Conservation (phyloP, 2,888 invertebrate species). For the Mystacides longicornis region DNA sequence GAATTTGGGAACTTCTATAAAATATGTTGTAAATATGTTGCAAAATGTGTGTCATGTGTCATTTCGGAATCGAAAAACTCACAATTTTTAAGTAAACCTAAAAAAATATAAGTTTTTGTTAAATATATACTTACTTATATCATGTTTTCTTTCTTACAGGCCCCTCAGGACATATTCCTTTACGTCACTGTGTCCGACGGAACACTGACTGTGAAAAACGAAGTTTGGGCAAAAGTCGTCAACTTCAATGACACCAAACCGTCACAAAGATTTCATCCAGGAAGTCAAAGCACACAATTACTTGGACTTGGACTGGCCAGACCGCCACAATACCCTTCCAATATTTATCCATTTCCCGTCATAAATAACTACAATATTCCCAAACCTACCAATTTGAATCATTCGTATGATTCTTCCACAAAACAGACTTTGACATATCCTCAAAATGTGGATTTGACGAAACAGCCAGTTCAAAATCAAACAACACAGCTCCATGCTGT, state of each 20-base stretch:
- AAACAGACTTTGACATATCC: constrained; percentile 24
- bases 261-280: constrained; percentile 2
- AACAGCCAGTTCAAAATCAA: constrained; percentile 30
- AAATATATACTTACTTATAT: not conserved
- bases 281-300: constrained; percentile 24
- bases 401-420: constrained; percentile 22
- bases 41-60: too few relatives aligned
- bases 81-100: too few relatives aligned
- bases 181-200: constrained; percentile 65
- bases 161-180: constrained; percentile 56
- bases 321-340: constrained; percentile 19
- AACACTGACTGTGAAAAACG: constrained; percentile 54
- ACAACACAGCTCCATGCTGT: constrained; percentile 25
- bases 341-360: constrained; percentile 29
- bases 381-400: constrained; percentile 11
- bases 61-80: too few relatives aligned
- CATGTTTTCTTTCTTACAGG: constrained; percentile 42
- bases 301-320: constrained; percentile 36
- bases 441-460: constrained; percentile 25
- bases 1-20: too few relatives aligned
- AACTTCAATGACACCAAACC: constrained; percentile 27
- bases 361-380: constrained; percentile 31
- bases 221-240: constrained; percentile 58
- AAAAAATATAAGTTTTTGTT: too few relatives aligned
- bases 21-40: too few relatives aligned